These are phyloP conservation scores for Caenorhabditis remanei DNA, from an alignment of 1,140 invertebrate genomes.

Conservation along the genomic window DNA sequence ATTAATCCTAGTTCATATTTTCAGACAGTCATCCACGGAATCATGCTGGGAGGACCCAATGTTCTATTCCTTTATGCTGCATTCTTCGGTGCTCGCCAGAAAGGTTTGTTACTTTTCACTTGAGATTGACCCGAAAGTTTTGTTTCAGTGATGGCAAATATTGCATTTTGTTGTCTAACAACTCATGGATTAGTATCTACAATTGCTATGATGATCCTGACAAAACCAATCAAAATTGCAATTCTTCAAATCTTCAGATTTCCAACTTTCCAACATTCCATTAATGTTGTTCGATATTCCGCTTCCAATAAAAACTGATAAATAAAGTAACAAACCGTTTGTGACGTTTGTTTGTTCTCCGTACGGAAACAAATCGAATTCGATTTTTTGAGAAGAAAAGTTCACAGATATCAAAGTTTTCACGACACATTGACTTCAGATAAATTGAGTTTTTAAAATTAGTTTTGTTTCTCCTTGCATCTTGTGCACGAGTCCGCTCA, in stretches of 20 bases:
- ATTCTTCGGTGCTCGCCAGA: neutral
- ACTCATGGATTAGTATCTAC: conserved; percentile 3
- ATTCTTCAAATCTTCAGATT: conserved; percentile 1
- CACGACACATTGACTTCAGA: too few species aligned
- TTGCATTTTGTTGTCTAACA: neutral
- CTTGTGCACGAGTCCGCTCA: too few species aligned
- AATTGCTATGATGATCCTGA: neutral
- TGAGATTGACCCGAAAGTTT: neutral
- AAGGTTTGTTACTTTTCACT: neutral
- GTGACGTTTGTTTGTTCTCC: too few species aligned
- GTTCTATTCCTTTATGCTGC: neutral
- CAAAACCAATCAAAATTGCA: conserved; percentile 19
- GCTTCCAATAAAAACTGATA: neutral
- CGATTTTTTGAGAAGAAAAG: too few species aligned
- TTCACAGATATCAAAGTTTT: too few species aligned
- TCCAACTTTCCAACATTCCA: neutral
- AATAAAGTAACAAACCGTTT: too few species aligned
- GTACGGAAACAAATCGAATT: too few species aligned
- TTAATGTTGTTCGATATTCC: neutral
- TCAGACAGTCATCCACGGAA: neutral
- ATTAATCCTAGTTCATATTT: neutral
- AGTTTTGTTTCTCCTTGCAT: too few species aligned
- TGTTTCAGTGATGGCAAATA: neutral
- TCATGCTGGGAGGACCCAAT: neutral
- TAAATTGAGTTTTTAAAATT: too few species aligned